These are phyloP conservation scores for Austrolebias charrua DNA, from an alignment of 2,797 vertebrate species.

Conservation along the genomic window DNA sequence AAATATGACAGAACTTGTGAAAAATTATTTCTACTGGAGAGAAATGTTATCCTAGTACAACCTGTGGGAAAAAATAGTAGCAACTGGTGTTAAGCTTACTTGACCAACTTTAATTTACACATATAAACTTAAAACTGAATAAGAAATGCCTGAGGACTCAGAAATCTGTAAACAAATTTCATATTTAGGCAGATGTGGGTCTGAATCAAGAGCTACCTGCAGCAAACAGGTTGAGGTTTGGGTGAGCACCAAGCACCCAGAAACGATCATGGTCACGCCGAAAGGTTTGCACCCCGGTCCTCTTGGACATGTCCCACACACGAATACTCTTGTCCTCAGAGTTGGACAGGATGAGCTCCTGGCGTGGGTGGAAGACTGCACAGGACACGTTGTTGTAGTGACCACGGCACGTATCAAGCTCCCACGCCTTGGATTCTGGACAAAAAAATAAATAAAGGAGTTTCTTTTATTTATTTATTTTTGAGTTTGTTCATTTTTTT, in stretches of 20 bases:
- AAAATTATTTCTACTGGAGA: not conserved
- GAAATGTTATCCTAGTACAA: no score
- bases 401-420: slow-evolving; percentile 94
- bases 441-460: not conserved
- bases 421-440: slow-evolving; percentile 95
- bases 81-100: not conserved
- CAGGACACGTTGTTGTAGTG: slow-evolving; percentile 99
- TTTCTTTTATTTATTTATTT: not conserved
- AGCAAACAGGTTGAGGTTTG: slow-evolving; percentile 97
- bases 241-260: slow-evolving; percentile 96
- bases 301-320: slow-evolving; percentile 98
- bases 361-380: slow-evolving; percentile 94
- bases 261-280: slow-evolving; percentile 96
- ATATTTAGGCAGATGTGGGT: not conserved
- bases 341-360: slow-evolving; percentile 97
- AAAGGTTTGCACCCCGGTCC: slow-evolving; percentile 96
- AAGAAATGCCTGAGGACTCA: not conserved
- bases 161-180: not conserved
- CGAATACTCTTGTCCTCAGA: slow-evolving; percentile 98
- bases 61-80: not conserved
- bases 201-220: slow-evolving; percentile 79
- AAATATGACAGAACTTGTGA: not conserved
- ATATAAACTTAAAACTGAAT: not conserved
- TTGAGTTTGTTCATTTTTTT: not conserved
- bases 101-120: not conserved